Evolutionary conservation across 2,797 vertebrate species (phyloP), one percentile per base, ranked within the genome.

Genomic region (Ceryle rudis): DNA sequence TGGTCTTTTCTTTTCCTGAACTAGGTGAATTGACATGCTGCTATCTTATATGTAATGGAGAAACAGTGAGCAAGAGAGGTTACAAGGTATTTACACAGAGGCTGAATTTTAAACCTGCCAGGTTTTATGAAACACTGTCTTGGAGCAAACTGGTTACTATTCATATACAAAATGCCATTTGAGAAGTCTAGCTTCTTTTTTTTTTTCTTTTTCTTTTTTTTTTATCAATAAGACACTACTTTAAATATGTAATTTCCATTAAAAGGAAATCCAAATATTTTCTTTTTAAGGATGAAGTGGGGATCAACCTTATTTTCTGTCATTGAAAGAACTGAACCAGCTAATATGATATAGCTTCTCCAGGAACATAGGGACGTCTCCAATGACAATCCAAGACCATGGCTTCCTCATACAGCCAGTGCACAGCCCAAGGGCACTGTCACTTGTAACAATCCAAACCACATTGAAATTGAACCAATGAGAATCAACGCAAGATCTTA

Each of bases 391-490:
- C 5, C 29, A 41, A 51, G 15, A 81, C 46, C 4, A 33, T 0
- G 11, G 25, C 19, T 71, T 83, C 57, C 11, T 79, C 39, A 60
- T 12, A 49, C 10, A 81, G 21, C 6, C n/a, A 60, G 23, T 16
- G 6, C 10, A 12, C 11, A 62, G 15, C 4, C 16, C 19, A 35
- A 73, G 75, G 51, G 31, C 28, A 14, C 35, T 44, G 47, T 7
- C 41, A 58, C 10, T 20, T n/a, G 26, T 22, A 88, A 77, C 14
- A 85, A 46, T 14, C 4, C 64, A 54, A 51, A 66, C 4, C 1
- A 0, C 29, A 39, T 1, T 67, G 35, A 81, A 73, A 71, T 29
- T 1, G 1, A 10, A 44, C 23, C 51, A 77, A 0, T 13, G 10
- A 67, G 26, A 73, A 62, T 42, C 57, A 73, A 42, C 77, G 64